Evolutionary conservation across 1,140 invertebrate species (phyloP).

Genomic region (Dreissena rostriformis): DNA sequence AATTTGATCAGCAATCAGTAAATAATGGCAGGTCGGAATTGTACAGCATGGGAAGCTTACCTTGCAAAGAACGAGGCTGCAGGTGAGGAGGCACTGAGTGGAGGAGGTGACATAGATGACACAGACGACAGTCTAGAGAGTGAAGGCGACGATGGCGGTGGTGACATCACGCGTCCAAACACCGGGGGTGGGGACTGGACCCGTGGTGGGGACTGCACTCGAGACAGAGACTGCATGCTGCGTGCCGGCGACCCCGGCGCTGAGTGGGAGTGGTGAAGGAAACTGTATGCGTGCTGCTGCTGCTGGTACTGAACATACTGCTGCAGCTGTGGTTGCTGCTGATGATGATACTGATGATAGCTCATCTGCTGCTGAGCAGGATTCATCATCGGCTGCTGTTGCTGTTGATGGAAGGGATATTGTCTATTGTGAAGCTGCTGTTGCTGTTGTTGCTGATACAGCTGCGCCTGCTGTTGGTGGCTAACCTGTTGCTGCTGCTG

Average conservation of each 20-base stretch:
- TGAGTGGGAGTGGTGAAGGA: slow-evolving; percentile 52
- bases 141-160: slow-evolving; percentile 34
- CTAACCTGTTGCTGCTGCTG: slow-evolving; percentile 42
- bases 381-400: slow-evolving; percentile 18
- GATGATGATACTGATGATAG: slow-evolving; percentile 47
- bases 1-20: too few species aligned
- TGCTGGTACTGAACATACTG: slow-evolving; percentile 45
- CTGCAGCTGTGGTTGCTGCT: slow-evolving; percentile 27
- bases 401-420: slow-evolving; percentile 32
- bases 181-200: slow-evolving; percentile 43
- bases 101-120: slow-evolving; percentile 52
- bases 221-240: background rate
- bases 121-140: slow-evolving; percentile 47
- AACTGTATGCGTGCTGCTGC: slow-evolving; percentile 22
- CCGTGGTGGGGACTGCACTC: slow-evolving; percentile 27
- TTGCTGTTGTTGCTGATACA: slow-evolving; percentile 39
- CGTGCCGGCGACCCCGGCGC: slow-evolving; percentile 23
- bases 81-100: slow-evolving; percentile 51
- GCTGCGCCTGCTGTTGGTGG: slow-evolving; percentile 25
- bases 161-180: slow-evolving; percentile 32
- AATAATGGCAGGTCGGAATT: too few species aligned
- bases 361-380: too few species aligned
- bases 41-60: slow-evolving; percentile 18
- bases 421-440: slow-evolving; percentile 28
- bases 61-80: slow-evolving; percentile 57